Evolutionary conservation across 2,888 invertebrate genomes (phyloP), one percentile per base, ranked within the genome.

Genomic region (Andrena dorsata): DNA sequence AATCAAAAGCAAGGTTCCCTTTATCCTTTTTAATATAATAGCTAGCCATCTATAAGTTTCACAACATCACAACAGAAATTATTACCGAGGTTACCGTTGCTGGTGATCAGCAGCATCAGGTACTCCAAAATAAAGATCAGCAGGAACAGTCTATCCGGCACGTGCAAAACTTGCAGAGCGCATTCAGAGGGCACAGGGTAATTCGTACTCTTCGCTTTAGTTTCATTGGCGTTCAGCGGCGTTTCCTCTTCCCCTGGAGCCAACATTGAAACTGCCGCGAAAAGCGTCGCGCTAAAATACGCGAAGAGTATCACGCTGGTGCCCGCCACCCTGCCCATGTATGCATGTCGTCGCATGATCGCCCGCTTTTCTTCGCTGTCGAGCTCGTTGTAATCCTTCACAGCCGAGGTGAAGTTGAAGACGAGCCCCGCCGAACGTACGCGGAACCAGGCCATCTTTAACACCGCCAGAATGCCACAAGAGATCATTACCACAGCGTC

Each of bases 341-440:
- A 13, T 2, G 72, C 72, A 35, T 73, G 72, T 0, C 28, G 26
- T 28, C 72, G 64, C 64, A 73, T 20, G 64, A 73, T 73, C 35
- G 35, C 2, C 0, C 53, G 64, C 10, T 73, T 64, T 20, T 73
- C 64, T 0, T 6, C 13, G 13, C 35, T 65, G n/a, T 16, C 4
- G 1, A 35, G 23, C n/a, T 53, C 35, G 26, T 35, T 26, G 72
- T 73, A 73, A 10, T 73, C 72, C n/a, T 35, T 65, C 35, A 28
- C 4, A 0, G 72, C 72, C 10, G 72, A 73, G 4, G 35, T 1
- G n/a, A 73, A 73, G 28, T 73, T 73, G 0, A 10, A 2, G 1
- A 73, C 28, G 4, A 73, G 35, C 0, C 23, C 53, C 4, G 30
- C 4, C 2, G 35, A 35, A 6, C 13, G 13, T 0, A 73, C 0